Evolutionary conservation across 2,888 invertebrate genomes (phyloP).

Genomic region (Callimorpha dominula): DNA sequence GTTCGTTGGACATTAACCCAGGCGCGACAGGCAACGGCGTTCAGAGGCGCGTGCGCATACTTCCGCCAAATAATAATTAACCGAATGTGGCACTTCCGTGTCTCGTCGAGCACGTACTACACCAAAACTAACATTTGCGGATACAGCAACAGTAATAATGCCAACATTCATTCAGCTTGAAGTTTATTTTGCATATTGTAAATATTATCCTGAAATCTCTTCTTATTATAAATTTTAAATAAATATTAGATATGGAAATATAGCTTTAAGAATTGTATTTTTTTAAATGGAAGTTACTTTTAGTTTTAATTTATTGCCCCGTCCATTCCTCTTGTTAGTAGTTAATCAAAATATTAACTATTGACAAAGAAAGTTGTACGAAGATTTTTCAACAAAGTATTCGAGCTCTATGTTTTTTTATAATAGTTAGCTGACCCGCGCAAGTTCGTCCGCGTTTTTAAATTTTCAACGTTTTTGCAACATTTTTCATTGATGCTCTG

Average conservation of each 20-base stretch:
- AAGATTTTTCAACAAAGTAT: no score
- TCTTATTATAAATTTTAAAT: no score
- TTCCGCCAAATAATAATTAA: conserved; percentile 15
- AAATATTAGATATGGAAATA: no score
- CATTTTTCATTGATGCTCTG: no score
- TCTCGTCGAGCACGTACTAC: conserved; percentile 3
- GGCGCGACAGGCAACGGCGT: neutral
- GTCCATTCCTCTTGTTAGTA: neutral
- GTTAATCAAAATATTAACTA: no score
- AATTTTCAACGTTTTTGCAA: no score
- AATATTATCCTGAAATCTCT: no score
- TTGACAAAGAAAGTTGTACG: no score
- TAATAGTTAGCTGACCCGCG: no score
- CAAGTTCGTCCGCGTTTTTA: no score
- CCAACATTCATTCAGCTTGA: neutral
- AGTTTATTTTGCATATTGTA: neutral
- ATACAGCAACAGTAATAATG: conserved; percentile 7
- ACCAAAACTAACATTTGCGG: conserved; percentile 5
- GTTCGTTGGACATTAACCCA: neutral
- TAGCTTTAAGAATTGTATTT: no score
- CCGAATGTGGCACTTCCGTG: conserved; percentile 10
- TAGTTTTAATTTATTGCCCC: neutral
- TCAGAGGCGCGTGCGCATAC: neutral
- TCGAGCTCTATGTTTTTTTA: no score
- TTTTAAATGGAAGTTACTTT: neutral